Conservation (phyloP, 2,888 invertebrate genomes). For the Heliothis peltigera region DNA sequence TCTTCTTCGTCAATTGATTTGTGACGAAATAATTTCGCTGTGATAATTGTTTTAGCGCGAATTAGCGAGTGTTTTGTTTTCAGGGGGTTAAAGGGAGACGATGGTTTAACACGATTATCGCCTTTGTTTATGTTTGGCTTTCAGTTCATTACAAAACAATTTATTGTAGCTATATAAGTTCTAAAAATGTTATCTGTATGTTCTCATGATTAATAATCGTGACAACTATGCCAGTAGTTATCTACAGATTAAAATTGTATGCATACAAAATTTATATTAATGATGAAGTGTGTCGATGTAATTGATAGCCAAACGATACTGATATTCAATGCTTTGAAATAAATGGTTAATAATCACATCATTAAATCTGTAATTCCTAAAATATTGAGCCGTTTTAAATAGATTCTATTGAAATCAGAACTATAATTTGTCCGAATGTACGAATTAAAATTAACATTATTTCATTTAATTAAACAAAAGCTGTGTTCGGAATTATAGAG, state of each 20-base stretch:
- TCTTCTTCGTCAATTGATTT: slow-evolving; percentile 82
- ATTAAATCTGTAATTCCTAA: no score
- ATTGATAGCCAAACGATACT: no score
- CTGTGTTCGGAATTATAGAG: background rate
- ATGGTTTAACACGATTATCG: background rate
- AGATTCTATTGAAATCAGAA: background rate
- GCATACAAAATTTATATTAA: no score
- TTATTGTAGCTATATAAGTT: background rate
- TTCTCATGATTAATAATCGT: background rate
- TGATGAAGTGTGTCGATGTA: no score
- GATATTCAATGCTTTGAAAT: no score
- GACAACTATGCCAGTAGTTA: no score
- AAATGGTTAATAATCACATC: no score
- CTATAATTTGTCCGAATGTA: background rate
- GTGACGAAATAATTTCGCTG: slow-evolving; percentile 61
- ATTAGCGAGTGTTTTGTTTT: slow-evolving; percentile 44
- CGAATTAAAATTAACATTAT: background rate
- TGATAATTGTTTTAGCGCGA: slow-evolving; percentile 59
- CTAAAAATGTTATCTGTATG: background rate
- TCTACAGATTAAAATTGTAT: no score
- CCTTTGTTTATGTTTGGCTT: background rate
- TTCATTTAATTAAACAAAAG: background rate
- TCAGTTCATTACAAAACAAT: background rate
- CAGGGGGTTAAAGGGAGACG: background rate
- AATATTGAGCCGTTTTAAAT: background rate